Conservation (phyloP, 2,113 vertebrate genomes). For the Dendropsophus ebraccatus region DNA sequence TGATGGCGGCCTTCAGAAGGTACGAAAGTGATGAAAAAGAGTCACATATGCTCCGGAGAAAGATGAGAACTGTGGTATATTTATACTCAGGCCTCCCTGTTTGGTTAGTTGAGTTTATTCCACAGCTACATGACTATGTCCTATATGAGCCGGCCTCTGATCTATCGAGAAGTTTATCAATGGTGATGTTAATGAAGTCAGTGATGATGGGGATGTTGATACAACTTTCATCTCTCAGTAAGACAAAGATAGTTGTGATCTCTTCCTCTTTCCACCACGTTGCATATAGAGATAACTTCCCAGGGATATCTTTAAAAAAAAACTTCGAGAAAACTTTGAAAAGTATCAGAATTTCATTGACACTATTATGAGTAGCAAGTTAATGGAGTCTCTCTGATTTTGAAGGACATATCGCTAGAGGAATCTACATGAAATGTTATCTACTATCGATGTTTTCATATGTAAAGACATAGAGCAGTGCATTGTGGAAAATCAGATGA, state of each 20-base stretch:
- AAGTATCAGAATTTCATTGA: too few species aligned
- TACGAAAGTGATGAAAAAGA: constrained; percentile 21
- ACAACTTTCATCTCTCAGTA: not conserved
- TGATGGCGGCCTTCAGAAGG: not conserved
- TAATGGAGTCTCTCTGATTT: too few species aligned
- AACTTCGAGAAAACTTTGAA: too few species aligned
- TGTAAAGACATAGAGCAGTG: too few species aligned
- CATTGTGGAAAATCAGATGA: too few species aligned
- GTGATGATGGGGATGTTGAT: not conserved
- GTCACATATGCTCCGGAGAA: not conserved
- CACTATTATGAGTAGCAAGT: too few species aligned
- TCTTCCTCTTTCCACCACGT: not conserved
- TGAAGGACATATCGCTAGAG: too few species aligned
- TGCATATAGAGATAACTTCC: too few species aligned
- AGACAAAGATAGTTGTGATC: not conserved
- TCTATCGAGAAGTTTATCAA: not conserved
- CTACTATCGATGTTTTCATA: too few species aligned
- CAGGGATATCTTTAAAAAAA: too few species aligned
- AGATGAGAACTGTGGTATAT: constrained; percentile 25
- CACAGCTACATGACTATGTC: not conserved
- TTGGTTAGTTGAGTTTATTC: not conserved
- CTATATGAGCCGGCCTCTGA: not conserved
- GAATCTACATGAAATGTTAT: too few species aligned
- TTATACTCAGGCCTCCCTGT: not conserved
- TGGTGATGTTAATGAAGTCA: not conserved